Percentiles rank a stretch among this genome's conserved stretches.
phyloP scores from a whole-genome alignment of 2,888 invertebrate species.

The Diadegma fenestrale region DNA sequence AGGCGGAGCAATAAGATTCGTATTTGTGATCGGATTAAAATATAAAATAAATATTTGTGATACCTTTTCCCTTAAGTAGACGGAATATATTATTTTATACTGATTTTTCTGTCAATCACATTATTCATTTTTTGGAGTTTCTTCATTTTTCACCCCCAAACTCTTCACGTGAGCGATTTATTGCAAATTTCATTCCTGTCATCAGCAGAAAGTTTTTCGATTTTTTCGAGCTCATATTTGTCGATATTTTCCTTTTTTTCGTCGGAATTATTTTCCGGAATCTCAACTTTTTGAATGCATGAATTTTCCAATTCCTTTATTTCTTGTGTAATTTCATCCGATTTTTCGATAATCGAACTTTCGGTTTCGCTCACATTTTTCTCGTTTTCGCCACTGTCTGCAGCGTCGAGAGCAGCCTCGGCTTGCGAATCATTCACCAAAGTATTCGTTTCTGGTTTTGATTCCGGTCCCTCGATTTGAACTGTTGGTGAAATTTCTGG shows the following conservation, averaged over 20 bases:
- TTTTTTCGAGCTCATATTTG: background rate
- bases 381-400: background rate
- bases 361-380: slow-evolving; percentile 10
- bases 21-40: slow-evolving; percentile 29
- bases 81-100: slow-evolving; percentile 42
- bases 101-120: slow-evolving; percentile 47
- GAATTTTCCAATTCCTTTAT: slow-evolving; percentile 1
- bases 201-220: background rate
- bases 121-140: slow-evolving; percentile 28
- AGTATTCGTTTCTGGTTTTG: background rate
- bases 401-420: background rate
- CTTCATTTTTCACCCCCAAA: background rate
- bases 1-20: slow-evolving; percentile 8
- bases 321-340: slow-evolving; percentile 17
- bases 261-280: background rate
- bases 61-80: slow-evolving; percentile 31
- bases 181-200: slow-evolving; percentile 24
- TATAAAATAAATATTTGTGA: slow-evolving; percentile 49
- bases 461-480: slow-evolving; percentile 28
- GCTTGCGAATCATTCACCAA: slow-evolving; percentile 15
- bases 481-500: slow-evolving; percentile 35
- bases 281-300: background rate
- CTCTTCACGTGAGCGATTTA: background rate
- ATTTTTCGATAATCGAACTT: slow-evolving; percentile 54
- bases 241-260: background rate